Conservation (phyloP, 2,797 vertebrate species). For the Decapterus maruadsi region DNA sequence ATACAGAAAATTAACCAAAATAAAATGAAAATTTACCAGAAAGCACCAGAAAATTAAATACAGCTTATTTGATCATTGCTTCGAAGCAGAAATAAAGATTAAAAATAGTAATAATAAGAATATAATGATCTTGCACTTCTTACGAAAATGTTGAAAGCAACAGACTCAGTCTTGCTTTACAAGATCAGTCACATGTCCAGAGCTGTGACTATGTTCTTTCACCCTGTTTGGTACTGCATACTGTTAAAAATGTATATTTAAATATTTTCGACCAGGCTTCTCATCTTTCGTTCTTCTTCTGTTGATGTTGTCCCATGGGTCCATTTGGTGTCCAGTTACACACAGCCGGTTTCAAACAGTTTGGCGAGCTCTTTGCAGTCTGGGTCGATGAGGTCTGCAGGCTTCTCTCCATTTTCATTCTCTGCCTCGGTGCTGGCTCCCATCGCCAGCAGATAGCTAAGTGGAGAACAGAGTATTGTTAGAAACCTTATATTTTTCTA, state of each 20-base stretch:
- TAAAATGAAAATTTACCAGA: slow-evolving; percentile 25
- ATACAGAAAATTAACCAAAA: slow-evolving; percentile 35
- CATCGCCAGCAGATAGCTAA: slow-evolving; percentile 91
- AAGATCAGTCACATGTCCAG: slow-evolving; percentile 7
- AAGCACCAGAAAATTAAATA: slow-evolving; percentile 20
- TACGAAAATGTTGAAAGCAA: slow-evolving; percentile 35
- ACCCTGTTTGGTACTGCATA: not conserved
- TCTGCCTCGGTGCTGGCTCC: slow-evolving; percentile 90
- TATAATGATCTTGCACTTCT: not conserved
- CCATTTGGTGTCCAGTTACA: slow-evolving; percentile 54
- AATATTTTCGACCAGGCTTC: not conserved
- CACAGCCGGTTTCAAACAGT: slow-evolving; percentile 86
- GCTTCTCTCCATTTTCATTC: slow-evolving; percentile 91
- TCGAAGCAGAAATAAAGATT: not conserved
- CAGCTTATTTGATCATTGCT: not conserved
- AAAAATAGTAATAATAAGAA: no score
- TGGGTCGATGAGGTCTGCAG: slow-evolving; percentile 93
- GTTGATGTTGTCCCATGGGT: slow-evolving; percentile 19
- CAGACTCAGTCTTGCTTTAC: slow-evolving; percentile 15
- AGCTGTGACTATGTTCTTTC: not conserved
- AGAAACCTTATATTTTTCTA: not conserved
- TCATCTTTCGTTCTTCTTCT: slow-evolving; percentile 16
- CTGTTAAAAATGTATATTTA: not conserved
- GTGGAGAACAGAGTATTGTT: slow-evolving; percentile 1
- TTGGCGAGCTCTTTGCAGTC: slow-evolving; percentile 90